A percentile compares a stretch with the other conserved stretches of the same genome.
phyloP scores from a whole-genome alignment of 2,888 invertebrate species.

The Agrochola litura region DNA sequence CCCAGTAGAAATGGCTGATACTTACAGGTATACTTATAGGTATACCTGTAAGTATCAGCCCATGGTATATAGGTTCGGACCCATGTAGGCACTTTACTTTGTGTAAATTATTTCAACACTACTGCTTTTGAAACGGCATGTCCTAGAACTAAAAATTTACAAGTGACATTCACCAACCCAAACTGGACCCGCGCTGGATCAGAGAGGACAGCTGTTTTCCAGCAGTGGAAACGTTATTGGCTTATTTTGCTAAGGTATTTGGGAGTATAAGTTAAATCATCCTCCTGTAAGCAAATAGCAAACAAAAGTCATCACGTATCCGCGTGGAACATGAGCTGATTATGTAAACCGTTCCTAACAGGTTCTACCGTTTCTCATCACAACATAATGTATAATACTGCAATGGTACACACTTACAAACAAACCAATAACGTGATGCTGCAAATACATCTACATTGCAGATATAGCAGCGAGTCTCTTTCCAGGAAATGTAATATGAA shows the following conservation, averaged over 20 bases:
- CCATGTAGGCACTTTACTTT: not conserved
- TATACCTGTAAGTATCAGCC: no score
- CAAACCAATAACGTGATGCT: constrained; percentile 8
- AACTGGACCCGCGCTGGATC: not conserved
- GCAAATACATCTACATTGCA: not conserved
- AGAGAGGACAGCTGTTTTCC: not conserved
- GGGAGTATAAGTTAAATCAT: not conserved
- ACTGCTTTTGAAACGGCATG: no score
- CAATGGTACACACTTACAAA: not conserved
- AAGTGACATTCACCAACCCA: not conserved
- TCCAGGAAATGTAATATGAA: constrained; percentile 4
- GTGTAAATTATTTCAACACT: not conserved
- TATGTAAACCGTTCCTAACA: not conserved
- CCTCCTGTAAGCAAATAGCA: not conserved
- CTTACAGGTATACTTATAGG: no score
- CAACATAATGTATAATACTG: not conserved
- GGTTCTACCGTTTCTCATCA: not conserved
- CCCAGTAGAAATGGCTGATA: not conserved
- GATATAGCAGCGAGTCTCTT: not conserved
- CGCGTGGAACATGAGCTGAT: no score
- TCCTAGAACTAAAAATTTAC: not conserved
- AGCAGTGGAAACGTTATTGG: not conserved
- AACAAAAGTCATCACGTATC: not conserved
- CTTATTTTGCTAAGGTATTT: not conserved
- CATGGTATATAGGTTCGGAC: no score